Conservation (phyloP, 2,797 vertebrate species). For the Cyclura pinguis region DNA sequence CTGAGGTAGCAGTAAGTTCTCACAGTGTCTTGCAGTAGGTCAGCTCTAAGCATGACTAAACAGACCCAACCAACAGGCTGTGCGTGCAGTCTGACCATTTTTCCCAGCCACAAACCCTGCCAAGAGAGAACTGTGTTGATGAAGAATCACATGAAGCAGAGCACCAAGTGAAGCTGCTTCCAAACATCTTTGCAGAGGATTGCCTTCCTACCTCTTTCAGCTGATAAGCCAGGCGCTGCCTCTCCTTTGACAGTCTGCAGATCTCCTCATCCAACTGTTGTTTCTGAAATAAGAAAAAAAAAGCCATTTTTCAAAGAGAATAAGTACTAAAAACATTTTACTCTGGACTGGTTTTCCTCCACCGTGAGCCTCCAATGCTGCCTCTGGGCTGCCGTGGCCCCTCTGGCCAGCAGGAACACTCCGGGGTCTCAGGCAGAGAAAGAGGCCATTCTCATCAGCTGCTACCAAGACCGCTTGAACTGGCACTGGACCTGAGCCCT, state of each 20-base stretch:
- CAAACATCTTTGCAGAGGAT: not conserved
- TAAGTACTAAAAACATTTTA: not conserved
- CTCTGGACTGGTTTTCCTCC: not conserved
- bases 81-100: not conserved
- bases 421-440: not conserved
- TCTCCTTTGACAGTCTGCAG: slow-evolving; percentile 77
- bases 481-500: not conserved
- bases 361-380: too few relatives aligned
- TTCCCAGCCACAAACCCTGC: not conserved
- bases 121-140: not conserved
- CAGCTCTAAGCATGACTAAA: too few relatives aligned
- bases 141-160: not conserved
- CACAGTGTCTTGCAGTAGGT: too few relatives aligned
- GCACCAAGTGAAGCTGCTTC: not conserved
- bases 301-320: not conserved
- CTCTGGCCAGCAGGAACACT: not conserved
- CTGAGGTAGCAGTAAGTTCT: too few relatives aligned
- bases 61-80: not conserved
- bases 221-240: slow-evolving; percentile 82
- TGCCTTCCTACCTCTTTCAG: slow-evolving; percentile 82
- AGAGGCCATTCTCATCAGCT: not conserved
- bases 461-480: not conserved
- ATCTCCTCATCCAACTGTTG: slow-evolving; percentile 79
- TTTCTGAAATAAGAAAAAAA: slow-evolving; percentile 71
- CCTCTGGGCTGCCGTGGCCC: too few relatives aligned